Evolutionary conservation across 2,797 vertebrate genomes (phyloP), one percentile per base, ranked within the genome.

Genomic region (Loriculus beryllinus): DNA sequence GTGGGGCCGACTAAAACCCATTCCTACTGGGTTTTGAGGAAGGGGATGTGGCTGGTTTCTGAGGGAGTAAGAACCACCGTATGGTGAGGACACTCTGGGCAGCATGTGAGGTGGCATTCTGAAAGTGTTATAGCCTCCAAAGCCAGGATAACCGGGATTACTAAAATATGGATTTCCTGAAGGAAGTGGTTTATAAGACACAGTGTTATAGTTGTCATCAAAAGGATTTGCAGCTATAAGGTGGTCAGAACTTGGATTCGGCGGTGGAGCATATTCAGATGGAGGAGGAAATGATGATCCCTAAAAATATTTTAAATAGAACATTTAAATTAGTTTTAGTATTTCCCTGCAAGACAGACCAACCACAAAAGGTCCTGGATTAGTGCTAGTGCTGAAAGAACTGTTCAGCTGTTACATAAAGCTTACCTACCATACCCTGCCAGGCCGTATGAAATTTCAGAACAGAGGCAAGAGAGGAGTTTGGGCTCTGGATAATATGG

Each of bases 201-300:
- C 86, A 7, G 97, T 93, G 80, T 93, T 98, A 95, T 98, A 98
- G 96, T 97, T 97, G 97, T 99, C 98, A 89, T 99, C 98, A 95
- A 99, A 99, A 4, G 98, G 98, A 95, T 99, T 99, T 91, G 98
- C 97, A 68, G 98, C 98, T 95, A 99, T 97, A 88, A 99, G 97
- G 94, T 98, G 98, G 91, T 98, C 98, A 22, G 98, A 97, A 93
- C 98, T 98, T 63, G 98, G 98, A 96, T 98, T 98, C 12, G 96
- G 97, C 29, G 98, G 98, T 71, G 98, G 98, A 82, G 98, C 98
- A 95, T 98, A 99, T 97, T 98, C 98, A 51, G 98, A 98, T 60
- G 98, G 94, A 43, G 98, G 97, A 90, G 98, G 96, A 95, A 98
- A 98, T 56, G 96, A 94, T 20, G 97, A 87, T 10, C 95, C 97